Conservation (phyloP, 2,113 vertebrate genomes). For the Cisticola juncidis region DNA sequence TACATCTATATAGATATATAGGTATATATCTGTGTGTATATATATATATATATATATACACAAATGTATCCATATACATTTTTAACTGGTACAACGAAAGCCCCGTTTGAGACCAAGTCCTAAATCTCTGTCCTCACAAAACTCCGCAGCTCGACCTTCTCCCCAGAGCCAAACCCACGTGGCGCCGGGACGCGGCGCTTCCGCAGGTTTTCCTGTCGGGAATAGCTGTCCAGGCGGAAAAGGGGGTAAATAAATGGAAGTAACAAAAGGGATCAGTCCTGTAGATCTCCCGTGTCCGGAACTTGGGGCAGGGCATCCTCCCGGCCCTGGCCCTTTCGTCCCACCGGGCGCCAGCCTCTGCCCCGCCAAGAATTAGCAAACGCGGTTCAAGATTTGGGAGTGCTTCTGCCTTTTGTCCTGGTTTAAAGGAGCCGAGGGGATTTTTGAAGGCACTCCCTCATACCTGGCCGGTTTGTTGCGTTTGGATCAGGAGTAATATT, state of each 20-base stretch:
- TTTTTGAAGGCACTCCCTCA: not conserved
- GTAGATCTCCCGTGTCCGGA: not conserved
- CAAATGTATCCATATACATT: not conserved
- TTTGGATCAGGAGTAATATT: not conserved
- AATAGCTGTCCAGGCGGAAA: not conserved
- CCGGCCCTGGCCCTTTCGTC: not conserved
- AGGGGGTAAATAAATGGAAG: not conserved
- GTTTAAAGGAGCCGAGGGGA: not conserved
- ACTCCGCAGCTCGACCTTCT: not conserved
- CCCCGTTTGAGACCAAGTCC: not conserved
- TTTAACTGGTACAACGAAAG: not conserved
- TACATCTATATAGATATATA: too few relatives aligned
- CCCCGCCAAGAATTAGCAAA: not conserved
- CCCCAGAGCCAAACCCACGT: slow-evolving; percentile 22
- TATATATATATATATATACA: not conserved
- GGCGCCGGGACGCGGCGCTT: not conserved
- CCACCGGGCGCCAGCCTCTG: not conserved
- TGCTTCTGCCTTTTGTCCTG: not conserved
- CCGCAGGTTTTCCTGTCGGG: slow-evolving; percentile 17
- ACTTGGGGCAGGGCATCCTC: not conserved
- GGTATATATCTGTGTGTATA: too few relatives aligned
- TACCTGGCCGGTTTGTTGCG: not conserved
- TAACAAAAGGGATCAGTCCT: not conserved
- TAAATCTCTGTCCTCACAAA: not conserved
- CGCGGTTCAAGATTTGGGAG: not conserved